Base-by-base conservation (phyloP, 30 jellyfish, hydroid and myxozoan species). In the Aurelia aurita complex sp. Pacific region DNA sequence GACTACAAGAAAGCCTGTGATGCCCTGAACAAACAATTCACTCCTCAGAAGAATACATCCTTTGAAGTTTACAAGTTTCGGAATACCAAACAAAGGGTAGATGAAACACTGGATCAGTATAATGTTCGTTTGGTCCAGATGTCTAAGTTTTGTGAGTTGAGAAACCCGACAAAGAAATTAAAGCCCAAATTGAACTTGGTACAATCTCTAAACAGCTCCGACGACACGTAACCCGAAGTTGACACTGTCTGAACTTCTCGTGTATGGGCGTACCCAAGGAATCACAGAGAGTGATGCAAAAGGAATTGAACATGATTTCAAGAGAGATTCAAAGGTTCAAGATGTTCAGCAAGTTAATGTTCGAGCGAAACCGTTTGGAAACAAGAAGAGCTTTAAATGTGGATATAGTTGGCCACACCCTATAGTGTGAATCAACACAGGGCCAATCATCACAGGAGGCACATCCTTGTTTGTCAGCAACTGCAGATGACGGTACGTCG, bases 381-480 rank as follows among this genome's bases (percentile, higher is more conserved):
- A 57, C 43, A 50, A 63, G 73, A 79, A 79, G 51, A 64, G 89
- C 54, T 29, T 29, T 14, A 36, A 51, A 36, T 79, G 82, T 67
- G 89, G 89, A 40, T 52, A 17, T 67, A 73, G 32, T 79, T 64
- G 43, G 70, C 71, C 89, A 40, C 89, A 79, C 61, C 50, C 14
- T 10, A n/a, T n/a, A n/a, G n/a, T n/a, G 52, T 73, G 83, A 40
- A 73, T 46, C 50, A 73, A n/a, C 15, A 17, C 83, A 73, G 68
- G 83, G 13, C 83, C 83, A 73, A 73, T 73, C 83, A 73, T 73
- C 32, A 73, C 83, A 2, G 83, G 83, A 51, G 55, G 69, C 29
- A 73, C 18, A 43, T 42, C 51, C 2, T 16, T 14, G 3, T 52
- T 29, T 2, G 83, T 73, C 17, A 34, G 83, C 52, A 73, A 42